Conservation (phyloP, 2,113 vertebrate species). For the Emydura subglobosa region DNA sequence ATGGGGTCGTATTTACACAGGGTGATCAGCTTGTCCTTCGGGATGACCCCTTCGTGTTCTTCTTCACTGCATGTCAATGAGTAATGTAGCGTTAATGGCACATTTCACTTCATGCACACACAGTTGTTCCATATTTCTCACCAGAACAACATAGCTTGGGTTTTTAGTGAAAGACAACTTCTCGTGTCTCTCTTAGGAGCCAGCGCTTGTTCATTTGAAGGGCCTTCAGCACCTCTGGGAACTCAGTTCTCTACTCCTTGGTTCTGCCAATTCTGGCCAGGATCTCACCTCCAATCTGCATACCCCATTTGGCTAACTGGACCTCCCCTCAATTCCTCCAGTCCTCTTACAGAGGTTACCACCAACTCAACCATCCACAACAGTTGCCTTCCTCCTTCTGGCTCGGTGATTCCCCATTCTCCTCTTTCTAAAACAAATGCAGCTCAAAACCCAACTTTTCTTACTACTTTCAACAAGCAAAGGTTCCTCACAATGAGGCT, state of each 20-base stretch:
- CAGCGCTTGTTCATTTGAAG: accelerated
- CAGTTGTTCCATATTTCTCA: neutral
- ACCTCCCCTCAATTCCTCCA: neutral
- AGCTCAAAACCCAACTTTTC: neutral
- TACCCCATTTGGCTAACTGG: neutral
- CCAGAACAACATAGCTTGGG: accelerated
- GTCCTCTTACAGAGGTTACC: neutral
- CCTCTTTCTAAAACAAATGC: neutral
- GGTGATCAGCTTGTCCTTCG: constrained; percentile 90
- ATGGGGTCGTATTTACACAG: constrained; percentile 93
- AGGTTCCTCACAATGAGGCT: neutral
- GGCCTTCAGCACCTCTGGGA: neutral
- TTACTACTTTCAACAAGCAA: neutral
- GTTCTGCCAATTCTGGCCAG: neutral
- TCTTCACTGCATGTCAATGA: constrained; percentile 83
- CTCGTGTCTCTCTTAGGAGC: neutral
- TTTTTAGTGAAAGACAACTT: neutral
- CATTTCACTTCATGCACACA: neutral
- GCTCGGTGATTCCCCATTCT: neutral
- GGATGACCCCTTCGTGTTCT: constrained; percentile 80
- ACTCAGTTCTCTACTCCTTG: neutral
- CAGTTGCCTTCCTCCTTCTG: neutral
- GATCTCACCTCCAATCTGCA: neutral
- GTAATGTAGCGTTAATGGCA: neutral
- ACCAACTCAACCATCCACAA: neutral